Percentiles rank a stretch among this genome's conserved stretches.
These are phyloP conservation scores for Drosophila navojoa DNA, from an alignment of 1,140 invertebrate genomes.

Conservation along the genomic window DNA sequence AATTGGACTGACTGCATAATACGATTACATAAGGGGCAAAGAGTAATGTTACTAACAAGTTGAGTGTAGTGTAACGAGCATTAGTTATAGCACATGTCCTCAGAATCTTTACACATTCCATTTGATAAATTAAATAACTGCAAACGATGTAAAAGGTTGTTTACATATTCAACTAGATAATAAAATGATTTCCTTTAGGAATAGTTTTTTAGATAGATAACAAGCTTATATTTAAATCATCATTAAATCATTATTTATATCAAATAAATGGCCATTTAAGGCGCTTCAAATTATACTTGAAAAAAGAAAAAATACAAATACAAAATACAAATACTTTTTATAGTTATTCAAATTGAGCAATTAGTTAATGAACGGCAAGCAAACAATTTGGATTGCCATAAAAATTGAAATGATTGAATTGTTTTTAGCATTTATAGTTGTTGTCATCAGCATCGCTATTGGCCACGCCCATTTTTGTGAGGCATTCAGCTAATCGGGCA, in stretches of 20 bases:
- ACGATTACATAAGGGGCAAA: no score
- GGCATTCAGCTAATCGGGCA: constrained; percentile 61
- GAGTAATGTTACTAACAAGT: no score
- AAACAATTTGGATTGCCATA: constrained; percentile 17
- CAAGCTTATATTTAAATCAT: no score
- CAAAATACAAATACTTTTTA: no score
- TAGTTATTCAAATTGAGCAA: constrained; percentile 10
- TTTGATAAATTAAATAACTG: background rate
- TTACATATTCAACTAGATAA: no score
- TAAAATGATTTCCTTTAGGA: no score
- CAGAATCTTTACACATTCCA: no score
- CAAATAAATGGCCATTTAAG: background rate
- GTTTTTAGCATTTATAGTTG: constrained; percentile 21
- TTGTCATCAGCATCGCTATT: constrained; percentile 13
- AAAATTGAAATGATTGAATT: constrained; percentile 32
- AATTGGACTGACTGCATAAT: constrained; percentile 31
- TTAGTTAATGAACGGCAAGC: constrained; percentile 11
- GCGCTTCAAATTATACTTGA: background rate
- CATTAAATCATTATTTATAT: background rate
- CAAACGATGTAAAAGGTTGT: no score
- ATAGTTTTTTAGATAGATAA: no score
- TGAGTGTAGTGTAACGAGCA: constrained; percentile 1
- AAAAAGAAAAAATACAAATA: background rate
- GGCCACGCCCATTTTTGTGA: constrained; percentile 32
- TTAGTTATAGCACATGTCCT: background rate